Base-by-base conservation (phyloP, 2,888 invertebrate species). In the Neoascia interrupta region DNA sequence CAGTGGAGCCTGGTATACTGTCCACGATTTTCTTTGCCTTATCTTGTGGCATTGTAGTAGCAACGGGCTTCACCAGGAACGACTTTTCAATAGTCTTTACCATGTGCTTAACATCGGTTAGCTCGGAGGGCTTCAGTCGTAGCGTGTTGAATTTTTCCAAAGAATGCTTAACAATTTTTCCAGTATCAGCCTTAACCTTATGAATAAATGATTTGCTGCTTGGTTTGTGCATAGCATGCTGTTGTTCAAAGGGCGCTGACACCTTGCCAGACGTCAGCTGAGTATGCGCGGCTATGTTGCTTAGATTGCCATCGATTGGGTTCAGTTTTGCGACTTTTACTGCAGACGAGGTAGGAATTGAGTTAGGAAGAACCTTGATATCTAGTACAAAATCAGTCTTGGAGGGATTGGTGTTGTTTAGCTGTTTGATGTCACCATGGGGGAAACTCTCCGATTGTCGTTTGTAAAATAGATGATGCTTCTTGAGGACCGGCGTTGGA, bases 391-490 rank as follows among this genome's bases (percentile, higher is more conserved):
- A 74, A 74, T 73, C 73, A 68, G 70, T 64, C 58, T 66, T 70
- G 43, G 66, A 41, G 5, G 66, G 26, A 31, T 43, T 75, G 34
- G 36, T 66, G 26, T 79, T 81, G 26, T 81, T 81, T 31, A 72
- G 41, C 82, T 87, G 87, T 13, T 60, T 83, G 56, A 84, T 83
- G 69, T 85, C 85, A 51, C 82, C 83, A 53, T 83, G 82, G n/a
- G 86, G 86, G 84, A 88, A 86, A 75, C 84, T 85, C 63, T 87
- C 87, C 43, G 86, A 86, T 82, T 88, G 88, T 63, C 88, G 84
- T 82, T 87, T 88, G 58, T 84, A 88, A 81, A 85, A 89, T 68
- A 89, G 84, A 82, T 88, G 89, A 84, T 89, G 88, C 80, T 89
- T 89, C 82, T 89, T 89, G 4, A 89, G 82, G 13, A 85, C 86